phyloP scores from a whole-genome alignment of 1,140 invertebrate genomes.

The Drosophila sproati region DNA sequence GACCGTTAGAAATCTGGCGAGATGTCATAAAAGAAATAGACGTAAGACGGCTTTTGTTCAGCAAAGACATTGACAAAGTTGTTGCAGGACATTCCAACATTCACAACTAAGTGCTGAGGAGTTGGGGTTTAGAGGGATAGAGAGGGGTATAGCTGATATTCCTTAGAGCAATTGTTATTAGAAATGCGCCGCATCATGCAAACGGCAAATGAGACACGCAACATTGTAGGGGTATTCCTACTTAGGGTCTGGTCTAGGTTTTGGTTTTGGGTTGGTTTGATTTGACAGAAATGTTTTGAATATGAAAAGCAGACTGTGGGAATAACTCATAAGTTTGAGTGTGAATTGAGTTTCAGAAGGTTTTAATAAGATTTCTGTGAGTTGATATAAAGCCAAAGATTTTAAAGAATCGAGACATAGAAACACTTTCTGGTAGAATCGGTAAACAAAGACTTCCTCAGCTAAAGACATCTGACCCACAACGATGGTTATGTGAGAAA shows the following conservation, averaged over 20 bases:
- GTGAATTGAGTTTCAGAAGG: background rate
- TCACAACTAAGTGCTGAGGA: background rate
- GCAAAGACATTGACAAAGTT: constrained; percentile 46
- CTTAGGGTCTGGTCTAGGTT: background rate
- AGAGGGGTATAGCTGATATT: constrained; percentile 14
- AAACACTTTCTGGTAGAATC: no score
- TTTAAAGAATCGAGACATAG: no score
- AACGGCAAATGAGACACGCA: constrained; percentile 45
- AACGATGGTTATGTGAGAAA: no score
- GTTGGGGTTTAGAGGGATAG: constrained; percentile 14
- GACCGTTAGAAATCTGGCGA: constrained; percentile 52
- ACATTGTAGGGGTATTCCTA: constrained; percentile 11
- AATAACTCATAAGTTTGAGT: background rate
- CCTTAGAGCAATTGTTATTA: constrained; percentile 30
- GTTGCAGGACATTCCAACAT: constrained; percentile 14
- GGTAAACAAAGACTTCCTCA: no score
- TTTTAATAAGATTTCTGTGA: background rate
- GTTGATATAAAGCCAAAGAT: no score
- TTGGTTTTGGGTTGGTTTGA: constrained; percentile 14
- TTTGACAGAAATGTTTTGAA: constrained; percentile 20
- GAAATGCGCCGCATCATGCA: constrained; percentile 55
- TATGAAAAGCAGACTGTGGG: background rate
- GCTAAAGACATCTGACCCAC: no score
- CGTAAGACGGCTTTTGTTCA: constrained; percentile 26
- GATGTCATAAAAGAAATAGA: constrained; percentile 43